Base-by-base conservation (phyloP, 2,113 vertebrate species). In the Hyperopisus bebe region DNA sequence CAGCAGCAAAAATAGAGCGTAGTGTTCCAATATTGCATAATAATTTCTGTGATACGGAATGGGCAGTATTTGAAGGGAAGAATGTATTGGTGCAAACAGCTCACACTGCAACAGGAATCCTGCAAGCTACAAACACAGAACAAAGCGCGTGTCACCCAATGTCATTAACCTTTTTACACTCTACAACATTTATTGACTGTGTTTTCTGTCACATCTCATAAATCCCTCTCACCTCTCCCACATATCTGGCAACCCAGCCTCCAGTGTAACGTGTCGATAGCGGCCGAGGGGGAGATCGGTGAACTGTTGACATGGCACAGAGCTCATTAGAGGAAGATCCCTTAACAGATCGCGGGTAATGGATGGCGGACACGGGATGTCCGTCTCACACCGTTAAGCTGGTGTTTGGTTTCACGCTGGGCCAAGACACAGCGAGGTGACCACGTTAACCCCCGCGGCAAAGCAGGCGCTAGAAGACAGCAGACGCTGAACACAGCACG, bases 31-130 rank as follows among this genome's bases (percentile, higher is more conserved):
- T 53, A 55, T 89, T 82, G 50, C 24, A 17, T 89, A 89, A 89
- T 89, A 89, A 77, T 55, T 42, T 83, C n/a, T 15, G 74, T 83
- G 50, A 51, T 89, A 89, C 8, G 19, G 82, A 24, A 46, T 89
- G 31, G 62, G 46, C 62, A 13, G 70, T 35, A n/a, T 50, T 51
- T 42, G 15, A 42, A 82, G 35, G n/a, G 31, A 11, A 83, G 53
- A 55, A 5, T 27, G 50, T 3, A 89, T 89, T 1, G 0, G 66
- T 66, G 17, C 42, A 39, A 74, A 17, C 24, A 19, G 70, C n/a
- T 82, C 70, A 53, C 66, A 42, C 2, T 15, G 42, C 27, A 55
- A 24, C 77, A 53, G 46, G 51, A 39, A 80, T 4, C 70, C 77
- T 3, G 21, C 0, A 24, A 51, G 15, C 50, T 31, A 47, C 53